These are phyloP conservation scores for Phycodurus eques DNA, from an alignment of 2,113 vertebrate species.

Conservation along the genomic window DNA sequence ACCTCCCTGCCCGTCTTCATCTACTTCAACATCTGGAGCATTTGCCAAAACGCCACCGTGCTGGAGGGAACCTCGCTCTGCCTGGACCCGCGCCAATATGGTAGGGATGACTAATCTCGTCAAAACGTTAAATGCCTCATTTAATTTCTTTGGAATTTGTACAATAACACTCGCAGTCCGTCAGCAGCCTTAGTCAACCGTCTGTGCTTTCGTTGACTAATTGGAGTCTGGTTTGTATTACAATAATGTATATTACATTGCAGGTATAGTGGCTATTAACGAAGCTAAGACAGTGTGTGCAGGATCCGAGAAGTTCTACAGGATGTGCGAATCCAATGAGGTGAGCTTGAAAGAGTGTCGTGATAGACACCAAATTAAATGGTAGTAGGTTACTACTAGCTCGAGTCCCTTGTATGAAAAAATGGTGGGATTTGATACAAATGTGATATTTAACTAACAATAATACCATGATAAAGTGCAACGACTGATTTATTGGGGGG, in stretches of 20 bases:
- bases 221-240: neutral
- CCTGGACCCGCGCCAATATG: slow-evolving; percentile 94
- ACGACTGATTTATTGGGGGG: no score
- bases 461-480: no score
- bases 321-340: slow-evolving; percentile 95
- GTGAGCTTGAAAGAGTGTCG: slow-evolving; percentile 62
- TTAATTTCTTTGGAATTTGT: slow-evolving; percentile 27
- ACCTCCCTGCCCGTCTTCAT: slow-evolving; percentile 96
- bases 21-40: slow-evolving; percentile 99
- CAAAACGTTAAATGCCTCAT: neutral
- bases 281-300: slow-evolving; percentile 92
- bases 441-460: no score
- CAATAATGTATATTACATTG: slow-evolving; percentile 12
- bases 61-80: slow-evolving; percentile 87
- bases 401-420: no score
- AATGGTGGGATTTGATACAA: no score
- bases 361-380: no score
- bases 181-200: slow-evolving; percentile 16
- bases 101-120: slow-evolving; percentile 58
- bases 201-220: neutral
- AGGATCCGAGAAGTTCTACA: slow-evolving; percentile 87
- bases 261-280: slow-evolving; percentile 89
- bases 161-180: slow-evolving; percentile 19
- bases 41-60: slow-evolving; percentile 90
- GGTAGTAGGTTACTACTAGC: no score